Evolutionary conservation across 2,797 vertebrate genomes (phyloP).

Genomic region (Crax fasciolata): DNA sequence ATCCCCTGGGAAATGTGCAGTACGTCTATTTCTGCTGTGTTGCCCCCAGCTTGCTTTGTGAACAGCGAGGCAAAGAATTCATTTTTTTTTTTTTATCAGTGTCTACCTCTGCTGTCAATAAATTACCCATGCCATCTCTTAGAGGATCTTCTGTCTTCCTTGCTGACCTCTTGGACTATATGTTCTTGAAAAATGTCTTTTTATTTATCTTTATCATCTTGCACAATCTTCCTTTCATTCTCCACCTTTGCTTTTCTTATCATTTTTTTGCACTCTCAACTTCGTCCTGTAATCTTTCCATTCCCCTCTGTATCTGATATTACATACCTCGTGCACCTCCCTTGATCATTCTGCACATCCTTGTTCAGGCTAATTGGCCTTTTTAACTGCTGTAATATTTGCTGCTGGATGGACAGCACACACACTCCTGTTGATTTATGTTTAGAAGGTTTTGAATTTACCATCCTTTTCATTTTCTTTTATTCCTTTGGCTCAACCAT

Average conservation of each 20-base stretch:
- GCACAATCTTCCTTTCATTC: conserved; percentile 73
- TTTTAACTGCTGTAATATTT: conserved; percentile 79
- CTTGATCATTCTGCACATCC: conserved; percentile 68
- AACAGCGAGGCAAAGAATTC: conserved; percentile 66
- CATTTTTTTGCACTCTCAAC: conserved; percentile 63
- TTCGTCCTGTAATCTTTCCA: conserved; percentile 73
- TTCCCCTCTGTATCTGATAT: conserved; percentile 70
- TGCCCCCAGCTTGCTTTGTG: conserved; percentile 62
- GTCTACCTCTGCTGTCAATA: conserved; percentile 76
- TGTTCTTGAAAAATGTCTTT: conserved; percentile 70
- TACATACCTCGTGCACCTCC: conserved; percentile 45
- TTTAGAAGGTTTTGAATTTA: conserved; percentile 61
- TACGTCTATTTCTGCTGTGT: conserved; percentile 46
- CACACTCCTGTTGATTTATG: conserved; percentile 74
- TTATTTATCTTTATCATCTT: conserved; percentile 75
- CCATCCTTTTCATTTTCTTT: conserved; percentile 28
- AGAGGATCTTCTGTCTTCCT: conserved; percentile 71
- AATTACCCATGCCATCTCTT: conserved; percentile 71
- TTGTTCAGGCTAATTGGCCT: conserved; percentile 79
- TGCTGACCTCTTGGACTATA: conserved; percentile 55
- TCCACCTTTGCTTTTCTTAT: conserved; percentile 71
- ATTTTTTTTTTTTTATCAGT: conserved; percentile 59
- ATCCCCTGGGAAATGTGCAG: conserved; percentile 65
- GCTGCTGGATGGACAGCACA: conserved; percentile 71
- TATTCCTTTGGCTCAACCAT: conserved; percentile 42